Base-by-base conservation (phyloP, 2,888 invertebrate genomes). In the Hypercompe scribonia region DNA sequence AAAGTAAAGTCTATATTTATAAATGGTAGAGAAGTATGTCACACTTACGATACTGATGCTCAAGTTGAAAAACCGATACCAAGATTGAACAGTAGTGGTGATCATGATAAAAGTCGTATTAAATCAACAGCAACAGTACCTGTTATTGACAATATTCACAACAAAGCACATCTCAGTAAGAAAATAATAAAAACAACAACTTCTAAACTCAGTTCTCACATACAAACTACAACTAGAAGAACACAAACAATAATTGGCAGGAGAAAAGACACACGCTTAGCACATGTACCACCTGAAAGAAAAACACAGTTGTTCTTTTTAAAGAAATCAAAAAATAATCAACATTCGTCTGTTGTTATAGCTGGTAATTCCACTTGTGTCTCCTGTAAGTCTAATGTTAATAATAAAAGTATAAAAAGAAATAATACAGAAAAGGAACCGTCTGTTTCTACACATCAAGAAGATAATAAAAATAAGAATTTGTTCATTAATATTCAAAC, bases 21-120 rank as follows among this genome's bases (percentile, higher is more conserved):
- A 24, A 97, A 97, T 78, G 97, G 96, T 1, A 91, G 94, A 80
- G 96, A 96, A 68, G 96, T 96, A 31, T 96, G 96, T 80, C 65
- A 36, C 36, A 18, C 64, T n/a, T 66, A 66, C 8, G 31, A 61
- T 7, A 61, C 31, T 21, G 15, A 28, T 36, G n/a, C 21, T 21
- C 24, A 28, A 21, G 1, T 36, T 39, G 64, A 4, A 21, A 46
- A 46, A 18, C 42, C 68, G 34, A 21, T 34, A 36, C 42, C 33
- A 42, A 68, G 7, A 15, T 11, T 13, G 28, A 36, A 34, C 15
- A 34, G 24, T 7, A 54, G 70, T 34, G 50, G 39, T 58, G 61
- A 11, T 34, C 50, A 65, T 65, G 50, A 63, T 33, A 67, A 36
- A 36, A 24, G 21, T n/a, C 36, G 15, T 15, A 8, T 61, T 28